A percentile compares a stretch with the other conserved stretches of the same genome.
phyloP scores from a whole-genome alignment of 2,888 invertebrate species.

The Aphrophora alni region DNA sequence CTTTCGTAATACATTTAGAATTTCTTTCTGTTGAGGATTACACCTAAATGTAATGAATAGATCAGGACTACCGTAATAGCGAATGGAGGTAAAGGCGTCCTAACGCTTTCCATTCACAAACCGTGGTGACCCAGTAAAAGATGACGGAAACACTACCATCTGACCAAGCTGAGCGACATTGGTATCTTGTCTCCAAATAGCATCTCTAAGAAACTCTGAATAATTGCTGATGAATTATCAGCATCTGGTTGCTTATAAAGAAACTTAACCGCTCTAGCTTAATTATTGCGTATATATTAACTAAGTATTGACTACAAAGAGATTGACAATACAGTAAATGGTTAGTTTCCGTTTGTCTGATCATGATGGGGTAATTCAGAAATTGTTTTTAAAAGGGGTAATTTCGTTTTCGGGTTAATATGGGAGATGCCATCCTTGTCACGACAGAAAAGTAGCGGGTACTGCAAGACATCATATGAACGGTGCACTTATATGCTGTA shows the following conservation, averaged over 20 bases:
- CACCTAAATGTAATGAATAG: slow-evolving; percentile 53
- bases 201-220: too few relatives aligned
- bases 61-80: slow-evolving; percentile 51
- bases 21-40: not conserved
- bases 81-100: not conserved
- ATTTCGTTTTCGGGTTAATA: slow-evolving; percentile 34
- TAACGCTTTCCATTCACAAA: not conserved
- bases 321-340: too few relatives aligned
- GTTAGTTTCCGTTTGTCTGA: not conserved
- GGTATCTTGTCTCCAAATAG: not conserved
- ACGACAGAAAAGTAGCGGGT: too few relatives aligned
- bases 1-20: not conserved
- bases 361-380: not conserved
- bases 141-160: not conserved
- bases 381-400: slow-evolving; percentile 22
- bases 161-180: not conserved
- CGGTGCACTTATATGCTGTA: not conserved
- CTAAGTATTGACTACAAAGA: not conserved
- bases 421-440: not conserved
- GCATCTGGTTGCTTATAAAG: not conserved
- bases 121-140: not conserved
- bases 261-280: not conserved
- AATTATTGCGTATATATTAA: not conserved
- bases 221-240: too few relatives aligned
- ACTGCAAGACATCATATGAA: too few relatives aligned